These are phyloP conservation scores for Saturnia japonica DNA, from an alignment of 2,888 invertebrate species.

Conservation along the genomic window DNA sequence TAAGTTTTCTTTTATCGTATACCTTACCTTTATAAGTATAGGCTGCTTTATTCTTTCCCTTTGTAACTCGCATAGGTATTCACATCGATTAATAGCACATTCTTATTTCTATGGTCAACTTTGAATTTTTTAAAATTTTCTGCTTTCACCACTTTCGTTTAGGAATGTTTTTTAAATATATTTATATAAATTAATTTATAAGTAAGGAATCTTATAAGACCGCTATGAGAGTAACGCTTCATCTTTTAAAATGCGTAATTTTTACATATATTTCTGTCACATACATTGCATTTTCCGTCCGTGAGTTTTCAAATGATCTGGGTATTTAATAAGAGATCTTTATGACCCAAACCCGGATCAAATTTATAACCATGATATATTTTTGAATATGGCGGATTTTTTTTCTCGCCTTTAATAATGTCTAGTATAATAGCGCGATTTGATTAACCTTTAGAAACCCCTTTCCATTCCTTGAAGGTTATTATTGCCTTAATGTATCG, in stretches of 20 bases:
- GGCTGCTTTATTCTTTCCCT: background rate
- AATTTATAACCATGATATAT: too few relatives aligned
- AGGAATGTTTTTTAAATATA: too few relatives aligned
- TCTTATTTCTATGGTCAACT: background rate
- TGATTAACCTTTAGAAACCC: background rate
- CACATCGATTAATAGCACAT: background rate
- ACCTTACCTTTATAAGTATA: background rate
- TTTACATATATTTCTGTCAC: background rate
- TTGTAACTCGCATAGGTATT: background rate
- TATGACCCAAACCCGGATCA: too few relatives aligned
- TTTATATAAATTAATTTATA: background rate
- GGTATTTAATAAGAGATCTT: background rate
- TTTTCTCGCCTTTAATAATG: too few relatives aligned
- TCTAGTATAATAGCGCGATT: too few relatives aligned
- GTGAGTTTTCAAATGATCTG: background rate
- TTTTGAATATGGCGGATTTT: too few relatives aligned
- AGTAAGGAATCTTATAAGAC: background rate
- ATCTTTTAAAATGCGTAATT: background rate
- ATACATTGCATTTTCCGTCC: background rate
- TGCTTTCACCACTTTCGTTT: too few relatives aligned
- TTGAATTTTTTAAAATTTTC: too few relatives aligned
- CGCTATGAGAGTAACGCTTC: background rate
- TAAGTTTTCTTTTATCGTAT: constrained; percentile 46
- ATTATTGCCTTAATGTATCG: background rate
- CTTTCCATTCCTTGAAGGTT: background rate